Base-by-base conservation (phyloP, 2,888 invertebrate genomes). In the Erebia aethiops region DNA sequence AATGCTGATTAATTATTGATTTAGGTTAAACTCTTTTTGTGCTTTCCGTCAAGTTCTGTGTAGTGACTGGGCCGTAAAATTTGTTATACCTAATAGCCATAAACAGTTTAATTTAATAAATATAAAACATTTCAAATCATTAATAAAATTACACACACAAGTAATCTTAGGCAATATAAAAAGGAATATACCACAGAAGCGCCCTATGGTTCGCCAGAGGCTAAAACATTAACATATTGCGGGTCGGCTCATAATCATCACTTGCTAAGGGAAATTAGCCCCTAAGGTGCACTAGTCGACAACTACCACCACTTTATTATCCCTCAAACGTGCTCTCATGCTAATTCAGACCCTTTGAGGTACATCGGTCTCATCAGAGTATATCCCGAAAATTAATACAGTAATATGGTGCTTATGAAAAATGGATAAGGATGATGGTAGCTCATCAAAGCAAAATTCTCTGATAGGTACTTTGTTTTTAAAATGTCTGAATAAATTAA, bases 141-240 rank as follows among this genome's bases (percentile, higher is more conserved):
- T 62, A 21, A 62, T 62, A 49, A 52, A 64, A 64, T 64, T 64
- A 41, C 41, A 18, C 26, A 26, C 46, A 35, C 21, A 49, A 67
- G 66, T 71, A 67, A 64, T 72, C 71, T 72, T 69, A 67, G 63
- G 66, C 70, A 72, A 68, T 69, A 72, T 60, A 72, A 74, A 74
- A 72, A 72, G 68, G 77, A 77, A 78, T 80, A 81, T 79, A 77
- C 78, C 80, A 79, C 82, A 82, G 82, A 77, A 81, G 82, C 82
- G 77, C 75, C 78, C 76, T 78, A 77, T 78, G 72, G 78, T 76
- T 80, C 86, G 87, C 88, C 91, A 84, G 88, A 87, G 91, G 90
- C 90, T 84, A 90, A 84, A 85, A 88, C 87, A 93, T 92, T 92
- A 91, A 89, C 92, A 92, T 92, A 91, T 88, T 90, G 88, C 87